A percentile compares a stretch with the other conserved stretches of the same genome.
Conservation (phyloP, 2,113 vertebrate species). For the Sarotherodon lohbergeri region DNA sequence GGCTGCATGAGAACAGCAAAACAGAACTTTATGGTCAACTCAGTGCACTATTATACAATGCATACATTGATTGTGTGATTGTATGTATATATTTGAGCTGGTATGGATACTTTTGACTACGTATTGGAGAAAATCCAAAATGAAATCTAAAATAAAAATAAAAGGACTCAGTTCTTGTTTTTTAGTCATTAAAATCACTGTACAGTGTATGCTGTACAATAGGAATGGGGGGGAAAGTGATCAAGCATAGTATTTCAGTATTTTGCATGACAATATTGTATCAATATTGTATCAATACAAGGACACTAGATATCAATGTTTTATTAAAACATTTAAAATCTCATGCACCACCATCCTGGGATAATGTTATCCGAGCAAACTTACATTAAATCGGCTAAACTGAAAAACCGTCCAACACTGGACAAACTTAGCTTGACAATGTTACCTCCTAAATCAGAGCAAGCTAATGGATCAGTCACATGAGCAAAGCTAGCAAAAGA, state of each 20-base stretch:
- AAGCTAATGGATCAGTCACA: not conserved
- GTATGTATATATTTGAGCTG: not conserved
- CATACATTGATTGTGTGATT: not conserved
- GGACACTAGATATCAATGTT: not conserved
- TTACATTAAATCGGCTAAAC: not conserved
- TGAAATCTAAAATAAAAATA: not conserved
- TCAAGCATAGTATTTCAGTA: not conserved
- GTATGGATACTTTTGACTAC: not conserved
- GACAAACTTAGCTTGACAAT: not conserved
- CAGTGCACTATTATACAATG: not conserved
- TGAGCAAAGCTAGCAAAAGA: not conserved
- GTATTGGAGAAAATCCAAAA: not conserved
- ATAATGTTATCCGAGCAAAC: not conserved
- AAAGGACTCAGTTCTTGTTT: not conserved
- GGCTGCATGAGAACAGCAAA: conserved; percentile 12
- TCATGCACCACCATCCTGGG: not conserved
- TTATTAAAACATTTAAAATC: not conserved
- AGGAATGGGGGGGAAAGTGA: not conserved
- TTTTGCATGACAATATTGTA: not conserved
- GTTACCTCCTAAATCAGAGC: not conserved
- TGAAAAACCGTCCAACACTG: not conserved
- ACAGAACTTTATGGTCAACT: not conserved
- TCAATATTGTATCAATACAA: not conserved
- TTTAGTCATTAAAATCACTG: not conserved
- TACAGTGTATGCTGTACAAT: not conserved